Base-by-base conservation (phyloP, 2,797 vertebrate genomes). In the Danio jaintianensis region DNA sequence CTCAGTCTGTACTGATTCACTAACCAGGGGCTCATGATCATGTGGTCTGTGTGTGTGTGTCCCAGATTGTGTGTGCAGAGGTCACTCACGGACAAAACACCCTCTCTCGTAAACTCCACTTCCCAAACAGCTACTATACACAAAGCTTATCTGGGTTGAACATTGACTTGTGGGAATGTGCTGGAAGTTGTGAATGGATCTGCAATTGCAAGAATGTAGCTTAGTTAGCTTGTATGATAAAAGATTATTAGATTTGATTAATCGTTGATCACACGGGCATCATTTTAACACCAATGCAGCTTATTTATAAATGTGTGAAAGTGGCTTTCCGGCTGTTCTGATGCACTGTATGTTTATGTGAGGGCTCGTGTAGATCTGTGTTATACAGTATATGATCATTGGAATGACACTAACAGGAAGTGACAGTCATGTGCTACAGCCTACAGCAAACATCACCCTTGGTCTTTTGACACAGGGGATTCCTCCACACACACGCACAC, bases 401-500 rank as follows among this genome's bases (percentile, higher is more conserved):
- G 2, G 18, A 47, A 10, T 45, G 20, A 47, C 42, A n/a, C 5
- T 36, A 18, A 59, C 20, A 59, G n/a, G 59, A 62, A 36, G 29
- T 62, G 72, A 62, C 73, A 62, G 47, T 62, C 58, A 59, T 59
- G 73, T 75, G 73, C 73, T 52, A n/a, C 42, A 73, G 42, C 70
- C 70, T 4, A 47, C 40, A 73, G 70, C 70, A n/a, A 22, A 59
- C 18, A 47, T 47, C 42, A 47, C 70, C 55, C 70, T 47, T 73
- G 55, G 13, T 58, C 71, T 40, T 50, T 63, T 52, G 45, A 75
- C 47, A 74, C 45, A 50, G n/a, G 58, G 73, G 47, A 63, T 63
- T 75, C 73, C 47, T 75, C 45, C 48, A n/a, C 22, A 20, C 29
- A 29, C 29, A 29, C 38, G 42, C 53, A 22, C 38, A 43, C 18